Evolutionary conservation across 2,113 vertebrate genomes (phyloP).

Genomic region (Lanius ludovicianus): DNA sequence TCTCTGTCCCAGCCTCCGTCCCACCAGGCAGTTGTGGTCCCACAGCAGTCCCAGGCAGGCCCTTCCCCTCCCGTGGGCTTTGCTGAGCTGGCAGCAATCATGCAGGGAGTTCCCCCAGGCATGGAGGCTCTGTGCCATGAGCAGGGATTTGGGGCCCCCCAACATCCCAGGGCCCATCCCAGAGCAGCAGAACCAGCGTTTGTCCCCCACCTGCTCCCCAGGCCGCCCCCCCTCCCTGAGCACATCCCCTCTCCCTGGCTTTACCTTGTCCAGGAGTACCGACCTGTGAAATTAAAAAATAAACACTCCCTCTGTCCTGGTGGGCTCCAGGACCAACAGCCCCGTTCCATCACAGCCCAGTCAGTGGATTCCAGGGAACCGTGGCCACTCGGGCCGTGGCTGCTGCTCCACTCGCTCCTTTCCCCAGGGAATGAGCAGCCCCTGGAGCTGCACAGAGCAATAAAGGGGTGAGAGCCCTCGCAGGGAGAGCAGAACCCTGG

Average conservation of each 20-base stretch:
- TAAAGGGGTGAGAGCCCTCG: background rate
- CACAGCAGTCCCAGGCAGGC: background rate
- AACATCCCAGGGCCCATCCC: background rate
- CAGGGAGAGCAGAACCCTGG: background rate
- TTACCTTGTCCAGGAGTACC: background rate
- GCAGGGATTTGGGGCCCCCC: background rate
- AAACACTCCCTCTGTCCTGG: background rate
- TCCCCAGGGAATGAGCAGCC: background rate
- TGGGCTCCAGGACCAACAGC: background rate
- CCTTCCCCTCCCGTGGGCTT: background rate
- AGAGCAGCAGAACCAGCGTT: fast-evolving
- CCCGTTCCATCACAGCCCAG: background rate
- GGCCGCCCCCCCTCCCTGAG: background rate
- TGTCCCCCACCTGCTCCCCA: background rate
- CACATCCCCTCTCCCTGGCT: background rate
- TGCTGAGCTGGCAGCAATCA: background rate
- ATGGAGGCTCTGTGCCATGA: fast-evolving
- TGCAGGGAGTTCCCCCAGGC: fast-evolving
- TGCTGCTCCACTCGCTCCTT: background rate
- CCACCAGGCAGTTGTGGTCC: background rate
- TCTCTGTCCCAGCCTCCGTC: background rate
- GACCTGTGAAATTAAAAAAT: background rate
- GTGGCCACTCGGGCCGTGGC: fast-evolving
- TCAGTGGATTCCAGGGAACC: fast-evolving
- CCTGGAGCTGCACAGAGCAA: background rate